A percentile compares a stretch with the other conserved stretches of the same genome.
These are phyloP conservation scores for Chrysina gloriosa DNA, from an alignment of 2,888 invertebrate species.

Conservation along the genomic window DNA sequence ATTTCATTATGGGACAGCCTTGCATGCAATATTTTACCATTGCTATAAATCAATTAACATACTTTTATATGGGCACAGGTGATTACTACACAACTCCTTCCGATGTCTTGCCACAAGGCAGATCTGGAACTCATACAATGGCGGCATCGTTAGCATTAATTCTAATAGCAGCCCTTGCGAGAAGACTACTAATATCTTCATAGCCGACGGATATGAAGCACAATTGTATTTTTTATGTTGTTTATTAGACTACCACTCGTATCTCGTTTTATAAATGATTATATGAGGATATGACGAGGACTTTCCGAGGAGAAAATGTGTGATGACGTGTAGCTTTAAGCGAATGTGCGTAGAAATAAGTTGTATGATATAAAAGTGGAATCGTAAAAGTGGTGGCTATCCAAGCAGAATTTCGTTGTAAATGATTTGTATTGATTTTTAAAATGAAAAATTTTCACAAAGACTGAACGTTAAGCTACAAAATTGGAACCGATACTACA, in stretches of 20 bases:
- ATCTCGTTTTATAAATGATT: conserved; percentile 50
- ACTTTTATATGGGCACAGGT: conserved; percentile 16
- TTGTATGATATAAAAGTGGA: neutral
- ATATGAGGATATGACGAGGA: conserved; percentile 26
- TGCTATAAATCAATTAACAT: neutral
- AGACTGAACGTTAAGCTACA: too few relatives aligned
- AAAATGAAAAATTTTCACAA: too few relatives aligned
- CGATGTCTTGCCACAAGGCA: conserved; percentile 31
- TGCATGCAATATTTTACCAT: neutral
- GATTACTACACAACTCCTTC: conserved; percentile 40
- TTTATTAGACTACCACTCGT: conserved; percentile 16
- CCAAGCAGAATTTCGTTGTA: too few relatives aligned
- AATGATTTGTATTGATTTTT: too few relatives aligned
- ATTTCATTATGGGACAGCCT: neutral
- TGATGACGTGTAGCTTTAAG: conserved; percentile 45
- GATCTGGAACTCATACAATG: conserved; percentile 45
- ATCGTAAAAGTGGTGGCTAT: neutral
- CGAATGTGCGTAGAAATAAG: neutral
- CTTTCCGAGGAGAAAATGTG: conserved; percentile 33
- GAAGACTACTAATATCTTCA: conserved; percentile 47
- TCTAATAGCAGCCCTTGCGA: conserved; percentile 46
- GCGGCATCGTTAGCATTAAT: conserved; percentile 46
- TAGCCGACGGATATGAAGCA: conserved; percentile 42
- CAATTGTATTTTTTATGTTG: conserved; percentile 18
- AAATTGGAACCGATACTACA: too few relatives aligned